These are phyloP conservation scores for Prolemur simus DNA, from an alignment of 2,113 vertebrate genomes.

Conservation along the genomic window DNA sequence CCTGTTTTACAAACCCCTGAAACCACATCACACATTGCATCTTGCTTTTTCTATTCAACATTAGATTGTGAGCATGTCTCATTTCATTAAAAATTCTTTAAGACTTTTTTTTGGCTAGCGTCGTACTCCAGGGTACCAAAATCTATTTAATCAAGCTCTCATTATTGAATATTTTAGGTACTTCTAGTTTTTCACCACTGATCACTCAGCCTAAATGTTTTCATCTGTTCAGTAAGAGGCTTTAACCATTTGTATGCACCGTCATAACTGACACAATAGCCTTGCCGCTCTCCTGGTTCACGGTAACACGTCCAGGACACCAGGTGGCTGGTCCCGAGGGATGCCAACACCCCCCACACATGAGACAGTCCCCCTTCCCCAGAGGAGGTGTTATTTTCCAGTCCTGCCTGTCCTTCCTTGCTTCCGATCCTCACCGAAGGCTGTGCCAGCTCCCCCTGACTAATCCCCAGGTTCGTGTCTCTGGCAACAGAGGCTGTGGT, in stretches of 20 bases:
- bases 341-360: neutral
- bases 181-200: constrained; percentile 10
- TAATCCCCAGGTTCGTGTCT: neutral
- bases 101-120: neutral
- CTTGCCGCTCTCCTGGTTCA: neutral
- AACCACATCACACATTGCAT: neutral
- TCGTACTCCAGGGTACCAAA: neutral
- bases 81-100: constrained; percentile 31
- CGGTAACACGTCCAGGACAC: fast-evolving
- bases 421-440: neutral
- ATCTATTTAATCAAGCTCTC: neutral
- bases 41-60: neutral
- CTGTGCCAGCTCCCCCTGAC: neutral
- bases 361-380: neutral
- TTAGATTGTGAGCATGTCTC: neutral
- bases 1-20: neutral
- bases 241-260: neutral
- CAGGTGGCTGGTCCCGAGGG: neutral
- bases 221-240: neutral
- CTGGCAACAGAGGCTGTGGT: neutral
- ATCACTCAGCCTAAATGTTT: neutral
- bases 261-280: neutral
- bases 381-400: neutral
- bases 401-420: neutral
- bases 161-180: neutral